Base-by-base conservation (phyloP, 2,888 invertebrate species). In the Drosophila nigritarsus region DNA sequence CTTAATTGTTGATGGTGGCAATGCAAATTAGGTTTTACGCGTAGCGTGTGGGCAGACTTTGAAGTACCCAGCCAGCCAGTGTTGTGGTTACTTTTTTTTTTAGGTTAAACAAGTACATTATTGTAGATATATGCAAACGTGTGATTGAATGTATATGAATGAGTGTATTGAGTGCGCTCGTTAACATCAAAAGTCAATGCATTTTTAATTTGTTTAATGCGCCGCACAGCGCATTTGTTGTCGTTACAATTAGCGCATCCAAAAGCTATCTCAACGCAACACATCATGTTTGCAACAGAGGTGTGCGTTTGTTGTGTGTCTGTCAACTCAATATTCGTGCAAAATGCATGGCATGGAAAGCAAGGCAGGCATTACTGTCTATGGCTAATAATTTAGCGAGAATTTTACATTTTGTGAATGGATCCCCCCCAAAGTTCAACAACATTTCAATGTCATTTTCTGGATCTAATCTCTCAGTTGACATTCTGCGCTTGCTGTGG, bases 181-280 rank as follows among this genome's bases (percentile, higher is more conserved):
- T 85, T 85, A 89, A 83, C 77, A 83, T 68, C 60, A 73, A 79
- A 80, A 83, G 84, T 87, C 82, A 89, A 89, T 89, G 84, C 80
- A 89, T 87, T 83, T 82, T 77, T 70, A 87, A 85, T 87, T 89
- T 77, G 74, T 74, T 88, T 75, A 83, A 86, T 86, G 83, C 88
- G 73, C 77, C 78, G 75, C 73, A 51, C 60, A 56, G 58, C 54
- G 74, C 77, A 82, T 87, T 87, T 49, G 18, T 27, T 86, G 78
- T 73, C 61, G 45, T 79, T 83, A 73, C 77, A 89, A 89, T 85
- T 89, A 89, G 75, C 85, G 73, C 60, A 15, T 45, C 71, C 62
- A 75, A 71, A 45, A 75, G 38, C 38, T 29, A 40, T 59, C 59
- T 15, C 71, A 75, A 55, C n/a, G 45, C 18, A n/a, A n/a, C 30